Evolutionary conservation across 1,140 invertebrate species (phyloP).

Genomic region (Papilio aristodemus): DNA sequence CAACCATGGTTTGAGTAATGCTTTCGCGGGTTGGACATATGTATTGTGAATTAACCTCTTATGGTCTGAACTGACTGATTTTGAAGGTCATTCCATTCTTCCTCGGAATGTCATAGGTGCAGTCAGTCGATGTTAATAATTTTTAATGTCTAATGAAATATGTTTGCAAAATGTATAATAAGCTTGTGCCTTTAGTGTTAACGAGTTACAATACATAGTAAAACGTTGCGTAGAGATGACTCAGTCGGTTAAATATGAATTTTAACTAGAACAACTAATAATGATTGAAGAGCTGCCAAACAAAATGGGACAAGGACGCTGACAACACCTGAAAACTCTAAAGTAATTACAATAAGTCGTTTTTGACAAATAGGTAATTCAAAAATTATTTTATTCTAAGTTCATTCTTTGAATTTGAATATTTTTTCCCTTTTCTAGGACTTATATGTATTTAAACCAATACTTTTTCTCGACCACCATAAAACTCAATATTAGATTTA

Average conservation of each 20-base stretch:
- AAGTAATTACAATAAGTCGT: not conserved
- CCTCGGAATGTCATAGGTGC: no score
- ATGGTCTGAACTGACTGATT: no score
- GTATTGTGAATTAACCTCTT: no score
- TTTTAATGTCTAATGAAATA: not conserved
- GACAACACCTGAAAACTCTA: not conserved
- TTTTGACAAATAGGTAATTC: not conserved
- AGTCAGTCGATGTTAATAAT: no score
- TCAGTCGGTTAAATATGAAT: constrained; percentile 20
- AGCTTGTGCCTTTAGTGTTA: not conserved
- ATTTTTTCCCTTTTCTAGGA: not conserved
- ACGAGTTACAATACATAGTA: constrained; percentile 18
- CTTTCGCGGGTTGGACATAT: no score
- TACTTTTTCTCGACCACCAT: no score
- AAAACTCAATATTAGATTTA: no score
- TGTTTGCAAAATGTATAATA: not conserved
- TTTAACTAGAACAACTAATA: constrained; percentile 28
- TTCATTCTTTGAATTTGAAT: not conserved
- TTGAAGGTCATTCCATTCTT: no score
- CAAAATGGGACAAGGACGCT: constrained; percentile 13
- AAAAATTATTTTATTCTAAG: not conserved
- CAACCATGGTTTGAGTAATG: no score
- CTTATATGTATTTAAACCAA: no score
- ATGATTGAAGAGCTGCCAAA: constrained; percentile 25
- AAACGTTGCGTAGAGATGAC: constrained; percentile 6